Percentiles rank a stretch among this genome's conserved stretches.
Conservation (phyloP, 30 jellyfish, hydroid and myxozoan genomes). For the Clytia hemisphaerica region DNA sequence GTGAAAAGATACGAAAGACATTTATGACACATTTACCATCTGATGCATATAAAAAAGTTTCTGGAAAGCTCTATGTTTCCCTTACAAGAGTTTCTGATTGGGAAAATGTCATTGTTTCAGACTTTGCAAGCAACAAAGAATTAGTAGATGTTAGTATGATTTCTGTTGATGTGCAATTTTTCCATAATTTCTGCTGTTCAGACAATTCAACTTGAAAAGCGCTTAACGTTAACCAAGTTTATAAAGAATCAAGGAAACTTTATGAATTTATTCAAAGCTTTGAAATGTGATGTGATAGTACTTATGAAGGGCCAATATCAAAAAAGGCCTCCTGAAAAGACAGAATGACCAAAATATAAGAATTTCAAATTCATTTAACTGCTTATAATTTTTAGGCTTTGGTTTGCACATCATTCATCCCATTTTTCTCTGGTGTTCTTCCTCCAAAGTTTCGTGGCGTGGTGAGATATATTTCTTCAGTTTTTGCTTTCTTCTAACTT, state of each 20-base stretch:
- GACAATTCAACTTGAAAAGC: too few species aligned
- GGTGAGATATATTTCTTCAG: slow-evolving; percentile 50
- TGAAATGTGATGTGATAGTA: not conserved
- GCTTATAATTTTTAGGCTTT: slow-evolving; percentile 55
- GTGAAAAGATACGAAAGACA: slow-evolving; percentile 43
- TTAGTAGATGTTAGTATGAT: slow-evolving; percentile 84
- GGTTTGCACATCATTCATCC: slow-evolving; percentile 85
- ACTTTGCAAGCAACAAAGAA: slow-evolving; percentile 62
- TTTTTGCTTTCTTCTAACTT: too few species aligned
- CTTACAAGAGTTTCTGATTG: slow-evolving; percentile 83
- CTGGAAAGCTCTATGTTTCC: slow-evolving; percentile 82
- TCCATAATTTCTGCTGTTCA: too few species aligned
- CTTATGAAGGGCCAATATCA: too few species aligned
- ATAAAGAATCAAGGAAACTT: too few species aligned
- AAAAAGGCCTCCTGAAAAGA: too few species aligned
- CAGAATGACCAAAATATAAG: too few species aligned
- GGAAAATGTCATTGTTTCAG: slow-evolving; percentile 69
- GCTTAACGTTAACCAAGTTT: too few species aligned
- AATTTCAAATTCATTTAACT: too few species aligned
- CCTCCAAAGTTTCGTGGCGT: slow-evolving; percentile 87
- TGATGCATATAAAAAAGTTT: slow-evolving; percentile 67
- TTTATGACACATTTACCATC: slow-evolving; percentile 64
- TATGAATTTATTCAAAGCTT: too few species aligned
- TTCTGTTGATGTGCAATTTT: too few species aligned
- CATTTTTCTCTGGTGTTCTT: slow-evolving; percentile 88